Evolutionary conservation across 2,113 vertebrate genomes (phyloP).

Genomic region (Elanus axillaris): DNA sequence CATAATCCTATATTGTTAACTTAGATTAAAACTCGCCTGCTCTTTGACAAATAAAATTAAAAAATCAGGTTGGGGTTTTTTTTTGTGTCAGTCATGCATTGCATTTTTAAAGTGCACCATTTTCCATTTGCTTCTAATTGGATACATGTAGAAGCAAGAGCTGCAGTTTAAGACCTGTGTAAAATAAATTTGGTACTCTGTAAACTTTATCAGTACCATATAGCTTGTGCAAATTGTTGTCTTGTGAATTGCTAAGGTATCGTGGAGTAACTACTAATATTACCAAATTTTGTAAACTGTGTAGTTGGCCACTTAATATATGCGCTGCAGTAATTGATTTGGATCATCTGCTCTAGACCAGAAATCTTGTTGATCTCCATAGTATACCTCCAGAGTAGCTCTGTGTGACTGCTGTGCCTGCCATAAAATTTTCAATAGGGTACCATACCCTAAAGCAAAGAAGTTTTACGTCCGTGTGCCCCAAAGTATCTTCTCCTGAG

Average conservation of each 20-base stretch:
- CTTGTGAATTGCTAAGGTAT: neutral
- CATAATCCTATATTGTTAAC: neutral
- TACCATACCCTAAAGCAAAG: neutral
- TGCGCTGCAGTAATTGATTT: neutral
- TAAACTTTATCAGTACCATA: neutral
- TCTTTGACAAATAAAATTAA: neutral
- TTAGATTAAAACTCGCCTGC: neutral
- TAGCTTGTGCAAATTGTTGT: neutral
- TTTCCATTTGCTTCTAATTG: neutral
- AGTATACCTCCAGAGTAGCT: neutral
- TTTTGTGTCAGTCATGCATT: neutral
- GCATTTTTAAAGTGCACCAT: neutral
- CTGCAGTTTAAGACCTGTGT: neutral
- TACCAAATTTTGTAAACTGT: neutral
- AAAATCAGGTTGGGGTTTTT: fast-evolving
- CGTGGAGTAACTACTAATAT: neutral
- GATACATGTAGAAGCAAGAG: neutral
- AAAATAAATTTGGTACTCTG: neutral
- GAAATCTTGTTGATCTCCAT: fast-evolving
- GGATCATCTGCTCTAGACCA: neutral
- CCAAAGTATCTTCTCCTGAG: neutral
- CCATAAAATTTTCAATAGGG: neutral
- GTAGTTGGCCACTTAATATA: neutral
- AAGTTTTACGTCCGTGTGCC: neutral
- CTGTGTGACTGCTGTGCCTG: neutral